Evolutionary conservation across 37 sponge, comb jelly and placozoan species (phyloP), one percentile per base, ranked within the genome.

Genomic region (Oopsacas minuta): DNA sequence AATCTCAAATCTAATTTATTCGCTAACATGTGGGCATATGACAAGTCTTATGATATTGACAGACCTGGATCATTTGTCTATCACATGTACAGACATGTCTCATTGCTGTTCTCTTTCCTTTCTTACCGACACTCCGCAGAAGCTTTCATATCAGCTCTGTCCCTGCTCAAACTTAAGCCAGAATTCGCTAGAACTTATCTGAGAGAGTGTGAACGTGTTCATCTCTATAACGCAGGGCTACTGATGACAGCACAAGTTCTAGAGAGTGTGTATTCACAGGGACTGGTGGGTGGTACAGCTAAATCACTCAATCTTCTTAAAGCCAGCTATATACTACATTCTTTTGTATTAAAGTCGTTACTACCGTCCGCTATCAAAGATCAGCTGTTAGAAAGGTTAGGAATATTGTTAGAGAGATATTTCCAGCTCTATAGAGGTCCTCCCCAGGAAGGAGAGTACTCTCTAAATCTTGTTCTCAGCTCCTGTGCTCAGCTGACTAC

Each of bases 21-120:
- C 75, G 22, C 75, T 61, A 61, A 61, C 75, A 61, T 61, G 75
- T 61, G 75, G 75, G 75, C 22, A 3, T 42, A 42, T 42, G 28
- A 25, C 28, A 61, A 61, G 75, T 61, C 75, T 5, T 61, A 20
- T 3, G 75, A 61, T 34, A 61, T 61, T 61, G 30, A 61, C 17
- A 61, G 75, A 34, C 75, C 75, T 12, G 75, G 75, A 32, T 61
- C 75, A 25, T 61, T 61, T 34, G 75, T 61, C 75, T 61, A 61
- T 34, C 75, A 61, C 75, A 61, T 61, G 75, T 61, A 61, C 75
- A 25, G 75, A 12, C 75, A 61, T 12, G 75, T 61, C 17, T 25
- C 75, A 32, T 34, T 61, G 30, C 75, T 61, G 32, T 61, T 25
- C 75, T 61, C 75, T 5, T 10, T 61, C 1, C 75, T 61, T 5